phyloP scores from a whole-genome alignment of 1,140 invertebrate species.

The Achatina immaculata region DNA sequence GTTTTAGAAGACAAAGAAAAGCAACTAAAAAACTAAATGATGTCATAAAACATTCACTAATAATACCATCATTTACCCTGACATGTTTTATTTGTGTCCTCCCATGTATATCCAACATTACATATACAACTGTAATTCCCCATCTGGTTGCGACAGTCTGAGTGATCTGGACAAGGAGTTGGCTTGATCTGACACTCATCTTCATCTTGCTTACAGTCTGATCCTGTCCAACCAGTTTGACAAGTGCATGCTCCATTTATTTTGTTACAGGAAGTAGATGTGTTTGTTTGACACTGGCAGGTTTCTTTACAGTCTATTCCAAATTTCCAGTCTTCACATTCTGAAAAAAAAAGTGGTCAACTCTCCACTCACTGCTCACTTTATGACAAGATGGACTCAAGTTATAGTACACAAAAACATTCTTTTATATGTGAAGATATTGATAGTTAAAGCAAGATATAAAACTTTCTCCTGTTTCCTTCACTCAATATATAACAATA shows the following conservation, averaged over 20 bases:
- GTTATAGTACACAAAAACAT: too few relatives aligned
- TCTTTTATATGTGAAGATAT: too few relatives aligned
- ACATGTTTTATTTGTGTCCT: neutral
- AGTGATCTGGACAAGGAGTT: neutral
- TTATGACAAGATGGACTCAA: too few relatives aligned
- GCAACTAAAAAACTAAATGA: neutral
- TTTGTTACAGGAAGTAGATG: neutral
- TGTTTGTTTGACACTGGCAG: neutral
- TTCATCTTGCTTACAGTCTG: neutral
- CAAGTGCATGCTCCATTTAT: neutral
- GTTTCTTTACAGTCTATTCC: neutral
- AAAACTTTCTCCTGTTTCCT: too few relatives aligned
- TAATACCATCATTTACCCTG: neutral
- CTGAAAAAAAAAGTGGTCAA: neutral
- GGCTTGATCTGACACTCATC: neutral
- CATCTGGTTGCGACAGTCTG: neutral
- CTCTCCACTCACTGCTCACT: too few relatives aligned
- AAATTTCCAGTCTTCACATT: neutral
- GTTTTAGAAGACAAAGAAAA: neutral
- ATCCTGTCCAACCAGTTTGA: neutral
- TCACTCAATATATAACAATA: too few relatives aligned
- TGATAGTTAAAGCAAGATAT: too few relatives aligned
- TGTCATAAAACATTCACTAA: neutral
- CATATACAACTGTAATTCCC: neutral
- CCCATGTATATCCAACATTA: neutral